Base-by-base conservation (phyloP, 1,140 invertebrate genomes). In the Epicauta chinensis region DNA sequence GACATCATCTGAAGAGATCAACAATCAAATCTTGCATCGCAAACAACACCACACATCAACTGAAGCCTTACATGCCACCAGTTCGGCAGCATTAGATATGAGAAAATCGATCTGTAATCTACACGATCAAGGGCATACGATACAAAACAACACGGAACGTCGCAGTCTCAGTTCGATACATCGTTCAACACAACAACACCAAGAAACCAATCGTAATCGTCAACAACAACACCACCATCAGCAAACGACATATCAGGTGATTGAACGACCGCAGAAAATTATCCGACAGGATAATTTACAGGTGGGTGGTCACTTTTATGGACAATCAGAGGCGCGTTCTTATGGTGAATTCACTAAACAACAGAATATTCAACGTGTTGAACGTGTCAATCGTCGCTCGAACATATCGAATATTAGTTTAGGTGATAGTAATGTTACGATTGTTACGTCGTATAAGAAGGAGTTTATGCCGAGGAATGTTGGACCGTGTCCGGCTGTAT, bases 51-150 rank as follows among this genome's bases (percentile, higher is more conserved):
- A 75, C 1, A 71, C 75, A 0, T 78, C 77, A 0, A 76, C 78
- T 1, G 74, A 77, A 39, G 71, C 72, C 3, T 72, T 66, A 12
- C 67, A 70, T 39, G 63, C 62, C 3, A 66, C 63, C 3, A 86
- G 84, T n/a, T 82, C 85, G 0, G 83, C 85, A 1, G 86, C 86
- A 12, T 80, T 84, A 10, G 82, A 84, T 59, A 85, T 88, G 63
- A 75, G 84, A 17, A 88, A 87, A 67, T 89, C 86, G 42, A 86
- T 89, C 15, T 79, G 80, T 0, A 89, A 88, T 65, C 70, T 89
- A 0, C 80, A 83, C 13, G 84, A 87, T 53, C 80, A 80, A 55
- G 81, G 82, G 1, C 77, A 83, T 44, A 59, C 0, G 3, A 77
- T 76, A 10, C 80, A 84, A 39, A 82, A 77, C 55, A 77, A 69